phyloP scores from a whole-genome alignment of 2,888 invertebrate genomes.

The Andrena haemorrhoa region DNA sequence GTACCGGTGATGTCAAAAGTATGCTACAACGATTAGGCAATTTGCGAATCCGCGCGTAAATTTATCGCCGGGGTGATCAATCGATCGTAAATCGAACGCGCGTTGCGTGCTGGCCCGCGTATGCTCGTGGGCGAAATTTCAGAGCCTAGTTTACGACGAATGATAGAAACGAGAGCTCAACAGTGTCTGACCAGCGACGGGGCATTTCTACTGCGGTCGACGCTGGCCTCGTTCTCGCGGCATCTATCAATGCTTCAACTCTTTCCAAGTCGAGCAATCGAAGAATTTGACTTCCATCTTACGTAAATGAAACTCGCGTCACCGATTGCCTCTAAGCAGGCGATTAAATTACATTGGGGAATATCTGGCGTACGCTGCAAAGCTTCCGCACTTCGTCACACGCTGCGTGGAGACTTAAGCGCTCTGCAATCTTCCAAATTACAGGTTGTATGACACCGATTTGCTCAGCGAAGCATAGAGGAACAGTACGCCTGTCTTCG shows the following conservation, averaged over 20 bases:
- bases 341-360: neutral
- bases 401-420: neutral
- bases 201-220: constrained; percentile 20
- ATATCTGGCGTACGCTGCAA: neutral
- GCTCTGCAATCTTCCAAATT: constrained; percentile 18
- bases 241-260: too few relatives aligned
- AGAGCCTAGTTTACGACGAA: neutral
- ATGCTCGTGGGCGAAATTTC: constrained; percentile 39
- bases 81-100: constrained; percentile 55
- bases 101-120: constrained; percentile 42
- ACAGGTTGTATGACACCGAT: constrained; percentile 26
- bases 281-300: too few relatives aligned
- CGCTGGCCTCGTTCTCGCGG: neutral
- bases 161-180: too few relatives aligned
- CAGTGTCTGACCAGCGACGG: constrained; percentile 31
- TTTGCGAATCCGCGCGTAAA: constrained; percentile 34
- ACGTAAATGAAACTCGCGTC: neutral
- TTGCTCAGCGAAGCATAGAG: constrained; percentile 2
- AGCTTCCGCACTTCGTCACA: neutral
- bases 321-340: neutral
- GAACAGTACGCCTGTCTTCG: neutral
- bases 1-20: constrained; percentile 35
- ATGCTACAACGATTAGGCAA: constrained; percentile 50
- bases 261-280: too few relatives aligned
- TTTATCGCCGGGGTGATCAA: constrained; percentile 56